Evolutionary conservation across 2,797 vertebrate species (phyloP).

Genomic region (Anabas testudineus): DNA sequence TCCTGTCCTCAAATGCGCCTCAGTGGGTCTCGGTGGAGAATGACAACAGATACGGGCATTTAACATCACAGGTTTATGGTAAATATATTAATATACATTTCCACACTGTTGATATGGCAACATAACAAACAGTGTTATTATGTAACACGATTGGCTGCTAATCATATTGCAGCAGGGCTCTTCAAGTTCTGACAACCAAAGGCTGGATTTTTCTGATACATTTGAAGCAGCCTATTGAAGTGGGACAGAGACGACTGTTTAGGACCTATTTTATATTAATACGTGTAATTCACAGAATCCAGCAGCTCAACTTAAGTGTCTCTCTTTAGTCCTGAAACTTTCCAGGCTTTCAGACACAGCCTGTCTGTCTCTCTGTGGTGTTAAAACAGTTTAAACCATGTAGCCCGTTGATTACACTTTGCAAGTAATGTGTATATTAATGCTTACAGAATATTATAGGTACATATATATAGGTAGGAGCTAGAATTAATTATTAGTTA

Average conservation of each 20-base stretch:
- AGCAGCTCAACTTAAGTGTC: slow-evolving; percentile 30
- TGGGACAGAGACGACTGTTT: slow-evolving; percentile 17
- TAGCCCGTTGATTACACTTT: slow-evolving; percentile 12
- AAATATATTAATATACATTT: background rate
- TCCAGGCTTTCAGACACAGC: slow-evolving; percentile 34
- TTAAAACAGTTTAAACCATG: slow-evolving; percentile 21
- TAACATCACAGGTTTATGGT: background rate
- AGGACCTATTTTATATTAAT: slow-evolving; percentile 28
- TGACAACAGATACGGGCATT: too few species aligned
- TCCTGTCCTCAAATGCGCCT: background rate
- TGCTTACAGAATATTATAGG: too few species aligned
- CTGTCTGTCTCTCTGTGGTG: background rate
- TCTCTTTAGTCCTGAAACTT: slow-evolving; percentile 41
- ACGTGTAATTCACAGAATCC: slow-evolving; percentile 41
- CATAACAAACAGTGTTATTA: background rate
- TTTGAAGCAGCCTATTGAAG: slow-evolving; percentile 13
- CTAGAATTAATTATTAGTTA: too few species aligned
- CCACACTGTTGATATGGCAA: background rate
- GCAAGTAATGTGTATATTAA: too few species aligned
- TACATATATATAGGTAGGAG: too few species aligned
- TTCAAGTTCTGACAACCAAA: background rate
- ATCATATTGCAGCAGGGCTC: background rate
- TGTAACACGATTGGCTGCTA: background rate
- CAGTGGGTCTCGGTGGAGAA: background rate
- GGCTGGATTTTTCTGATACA: background rate